These are phyloP conservation scores for Leptogaster cylindrica DNA, from an alignment of 2,888 invertebrate species.

Conservation along the genomic window DNA sequence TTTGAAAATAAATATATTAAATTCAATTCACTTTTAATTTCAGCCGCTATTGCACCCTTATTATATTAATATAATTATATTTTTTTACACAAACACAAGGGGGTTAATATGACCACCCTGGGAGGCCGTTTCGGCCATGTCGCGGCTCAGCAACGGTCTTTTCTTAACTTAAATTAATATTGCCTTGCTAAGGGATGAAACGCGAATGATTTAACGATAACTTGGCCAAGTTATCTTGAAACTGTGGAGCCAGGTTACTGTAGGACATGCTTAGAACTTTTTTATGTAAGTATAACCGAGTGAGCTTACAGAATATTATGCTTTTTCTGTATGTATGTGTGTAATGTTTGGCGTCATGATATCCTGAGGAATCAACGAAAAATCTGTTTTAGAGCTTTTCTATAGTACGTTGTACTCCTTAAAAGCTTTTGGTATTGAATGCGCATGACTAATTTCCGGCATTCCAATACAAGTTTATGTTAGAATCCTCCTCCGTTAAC, in stretches of 20 bases:
- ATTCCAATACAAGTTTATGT: constrained; percentile 24
- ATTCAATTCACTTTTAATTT: neutral
- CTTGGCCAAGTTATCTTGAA: constrained; percentile 45
- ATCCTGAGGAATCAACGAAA: neutral
- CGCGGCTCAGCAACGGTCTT: constrained; percentile 51
- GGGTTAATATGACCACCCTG: constrained; percentile 51
- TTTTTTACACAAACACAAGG: constrained; percentile 49
- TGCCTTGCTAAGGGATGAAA: constrained; percentile 53
- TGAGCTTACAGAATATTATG: neutral
- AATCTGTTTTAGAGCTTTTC: constrained; percentile 1
- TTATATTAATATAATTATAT: no score
- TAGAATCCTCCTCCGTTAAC: constrained; percentile 6
- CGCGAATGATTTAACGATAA: constrained; percentile 52
- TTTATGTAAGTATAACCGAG: neutral
- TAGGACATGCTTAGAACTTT: constrained; percentile 32
- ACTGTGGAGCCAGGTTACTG: constrained; percentile 26
- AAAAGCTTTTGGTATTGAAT: neutral
- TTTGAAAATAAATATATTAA: neutral
- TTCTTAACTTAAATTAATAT: constrained; percentile 48
- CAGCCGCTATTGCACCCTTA: no score
- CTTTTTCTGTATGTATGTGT: neutral
- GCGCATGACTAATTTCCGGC: constrained; percentile 44
- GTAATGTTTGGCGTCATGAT: neutral
- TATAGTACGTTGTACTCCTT: no score
- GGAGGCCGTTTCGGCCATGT: constrained; percentile 52